phyloP scores from a whole-genome alignment of 2,113 vertebrate genomes.

The Elephantulus edwardii region DNA sequence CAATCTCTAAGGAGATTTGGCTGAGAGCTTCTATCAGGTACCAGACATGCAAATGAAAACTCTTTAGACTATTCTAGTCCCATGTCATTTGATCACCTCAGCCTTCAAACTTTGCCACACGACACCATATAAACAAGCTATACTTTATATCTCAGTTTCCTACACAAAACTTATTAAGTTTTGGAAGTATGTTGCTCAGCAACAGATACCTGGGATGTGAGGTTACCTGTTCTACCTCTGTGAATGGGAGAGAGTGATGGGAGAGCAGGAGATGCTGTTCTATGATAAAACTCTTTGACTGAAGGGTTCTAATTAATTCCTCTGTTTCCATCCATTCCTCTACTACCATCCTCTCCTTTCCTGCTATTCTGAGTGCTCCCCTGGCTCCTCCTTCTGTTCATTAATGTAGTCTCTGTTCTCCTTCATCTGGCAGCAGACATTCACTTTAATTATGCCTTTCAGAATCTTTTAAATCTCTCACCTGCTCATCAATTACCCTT shows the following conservation, averaged over 20 bases:
- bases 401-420: not conserved
- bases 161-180: not conserved
- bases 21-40: not conserved
- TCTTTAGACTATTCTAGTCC: not conserved
- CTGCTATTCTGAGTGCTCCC: not conserved
- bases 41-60: not conserved
- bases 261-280: not conserved
- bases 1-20: not conserved
- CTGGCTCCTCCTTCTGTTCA: not conserved
- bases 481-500: not conserved
- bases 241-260: not conserved
- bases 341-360: not conserved
- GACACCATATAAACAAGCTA: not conserved
- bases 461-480: not conserved
- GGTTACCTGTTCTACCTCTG: not conserved
- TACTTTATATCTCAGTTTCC: not conserved
- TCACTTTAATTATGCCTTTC: not conserved
- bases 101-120: not conserved
- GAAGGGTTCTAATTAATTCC: not conserved
- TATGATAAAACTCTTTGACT: not conserved
- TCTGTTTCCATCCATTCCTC: not conserved
- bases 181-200: not conserved
- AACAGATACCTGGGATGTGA: not conserved
- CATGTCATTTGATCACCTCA: not conserved
- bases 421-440: not conserved